Evolutionary conservation across 2,888 invertebrate species (phyloP), one percentile per base, ranked within the genome.

Genomic region (Seira ritae): DNA sequence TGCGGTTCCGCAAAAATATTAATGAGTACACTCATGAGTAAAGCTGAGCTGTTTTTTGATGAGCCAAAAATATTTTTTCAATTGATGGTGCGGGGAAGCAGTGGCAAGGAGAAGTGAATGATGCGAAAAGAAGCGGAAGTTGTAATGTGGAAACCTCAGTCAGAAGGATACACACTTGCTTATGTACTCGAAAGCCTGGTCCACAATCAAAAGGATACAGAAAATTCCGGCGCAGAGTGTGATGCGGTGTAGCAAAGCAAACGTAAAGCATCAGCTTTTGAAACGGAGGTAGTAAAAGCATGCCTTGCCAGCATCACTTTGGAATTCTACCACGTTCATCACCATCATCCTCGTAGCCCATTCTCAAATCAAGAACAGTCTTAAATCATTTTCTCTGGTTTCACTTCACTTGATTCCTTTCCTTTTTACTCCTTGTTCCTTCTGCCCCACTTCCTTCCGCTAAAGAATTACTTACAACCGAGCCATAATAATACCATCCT

Each of bases 321-420:
- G 22, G 65, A 55, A 55, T 24, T 71, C 23, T 17, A 15, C 23
- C 24, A 60, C n/a, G 3, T 19, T 20, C 31, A 19, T 22, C 60
- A 60, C 23, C 50, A n/a, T 69, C 22, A 24, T n/a, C 50, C 22
- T 22, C 71, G n/a, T 19, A 50, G 72, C 65, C 17, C 66, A 62
- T 65, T 72, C 72, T 79, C 24, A 55, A 71, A 72, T 67, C 66
- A 66, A 67, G 55, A 66, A 55, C 31, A 66, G 55, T 67, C 79
- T 60, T 79, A 79, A 79, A 79, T 79, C 79, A 79, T 79, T 79
- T 79, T 79, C 79, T 79, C 71, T 78, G 78, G 78, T 78, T 78
- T 71, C 78, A 78, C 70, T 78, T 71, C 78, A 78, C 71, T 71
- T 78, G 46, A 78, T 78, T 78, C 72, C 71, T 23, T 79, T 79